Evolutionary conservation across 2,797 vertebrate species (phyloP), one percentile per base, ranked within the genome.

Genomic region (Mus spretus): DNA sequence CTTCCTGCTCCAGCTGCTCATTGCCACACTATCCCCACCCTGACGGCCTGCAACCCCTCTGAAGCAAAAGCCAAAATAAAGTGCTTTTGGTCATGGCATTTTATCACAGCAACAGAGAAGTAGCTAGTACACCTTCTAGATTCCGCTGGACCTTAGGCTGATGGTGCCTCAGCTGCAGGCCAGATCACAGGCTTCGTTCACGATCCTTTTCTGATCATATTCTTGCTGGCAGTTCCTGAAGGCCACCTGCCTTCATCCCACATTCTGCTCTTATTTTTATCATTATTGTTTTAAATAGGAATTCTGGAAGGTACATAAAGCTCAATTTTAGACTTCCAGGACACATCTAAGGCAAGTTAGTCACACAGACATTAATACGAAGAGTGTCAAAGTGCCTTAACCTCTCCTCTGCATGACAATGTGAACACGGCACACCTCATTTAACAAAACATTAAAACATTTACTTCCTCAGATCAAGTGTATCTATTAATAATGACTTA

Each of bases 401-500:
- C 98, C 96, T 97, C 96, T 92, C 86, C 88, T 89, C 94, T 1
- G 82, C 20, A 13, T 40, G 81, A 0, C 40, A 59, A n/a, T 91
- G 93, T 97, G 97, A 97, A 98, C 93, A 37, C 37, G 81, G 61
- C 93, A 97, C 98, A 98, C 96, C 96, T 98, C 98, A 97, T 97
- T 98, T 96, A 98, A 92, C 98, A 98, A 88, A 96, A 94, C 98
- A 97, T 97, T 94, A 94, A 91, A 90, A 95, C 91, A 80, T 97
- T 95, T 84, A 55, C 97, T 97, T 96, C 97, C 94, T 90, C 97
- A 89, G 96, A 98, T 89, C 96, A 85, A 98, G 95, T 90, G 91
- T 81, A 28, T 97, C 98, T 96, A 97, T 98, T 97, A 98, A 98
- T 98, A 98, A 98, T 34, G 86, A 93, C 98, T 97, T 89, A 74